Evolutionary conservation across 2,797 vertebrate genomes (phyloP), one percentile per base, ranked within the genome.

Genomic region (Crossoptilon crossoptilon): DNA sequence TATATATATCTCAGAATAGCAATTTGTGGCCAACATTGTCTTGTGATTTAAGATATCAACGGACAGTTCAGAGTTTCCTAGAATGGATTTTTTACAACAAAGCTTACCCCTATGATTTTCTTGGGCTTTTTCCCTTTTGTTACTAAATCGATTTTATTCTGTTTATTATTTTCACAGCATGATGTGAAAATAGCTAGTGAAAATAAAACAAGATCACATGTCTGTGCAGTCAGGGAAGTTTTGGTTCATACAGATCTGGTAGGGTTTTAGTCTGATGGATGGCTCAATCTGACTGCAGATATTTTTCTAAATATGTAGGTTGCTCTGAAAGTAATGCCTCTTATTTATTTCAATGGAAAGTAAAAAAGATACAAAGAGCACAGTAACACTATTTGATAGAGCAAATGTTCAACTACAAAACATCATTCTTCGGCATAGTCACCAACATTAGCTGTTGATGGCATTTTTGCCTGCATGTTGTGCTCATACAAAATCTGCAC

Each of bases 151-250:
- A 15, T 73, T 95, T 95, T 90, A 63, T 64, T 93, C 35, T 84
- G 37, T 82, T 95, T 73, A 56, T 62, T 94, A 87, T 93, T 91
- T 91, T 93, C 84, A 94, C 88, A 87, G 86, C 90, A 91, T 3
- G 24, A 63, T 66, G 55, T 90, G 53, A 94, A 90, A 90, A 74
- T 37, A 91, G 29, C 60, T 80, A 84, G n/a, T 79, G 86, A 94
- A 96, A 95, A 91, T 95, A 66, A 87, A 93, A 88, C 58, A 56
- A 58, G 84, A 63, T 24, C 78, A 33, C 0, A 1, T 8, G 4
- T 74, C 44, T 58, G 87, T 35, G 31, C 26, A 67, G 60, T 71
- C 44, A 43, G 23, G 77, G 39, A 88, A 75, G 53, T 46, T 91
- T 85, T 35, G 11, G 11, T 81, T 91, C 22, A 26, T 49, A 73